Base-by-base conservation (phyloP, 2,797 vertebrate species). In the Sparus aurata region DNA sequence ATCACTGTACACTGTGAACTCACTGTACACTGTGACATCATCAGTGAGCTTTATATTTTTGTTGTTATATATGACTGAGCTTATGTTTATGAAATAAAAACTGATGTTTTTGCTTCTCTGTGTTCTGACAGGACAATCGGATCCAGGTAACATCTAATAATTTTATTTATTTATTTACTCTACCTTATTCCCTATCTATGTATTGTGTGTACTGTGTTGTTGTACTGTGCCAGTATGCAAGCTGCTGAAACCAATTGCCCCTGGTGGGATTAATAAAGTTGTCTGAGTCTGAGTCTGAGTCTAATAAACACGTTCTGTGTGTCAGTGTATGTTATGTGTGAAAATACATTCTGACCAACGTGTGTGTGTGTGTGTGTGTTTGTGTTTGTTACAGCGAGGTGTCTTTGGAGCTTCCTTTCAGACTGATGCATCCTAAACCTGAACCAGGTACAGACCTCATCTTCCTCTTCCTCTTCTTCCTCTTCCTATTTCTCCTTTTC, bases 361-460 rank as follows among this genome's bases (percentile, higher is more conserved):
- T 75, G 68, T 85, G 93, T 82, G 76, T 52, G 93, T 82, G 76
- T 52, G 1, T 84, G 74, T 79, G 55, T 81, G 57, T 74, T 64
- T 86, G 93, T 80, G 90, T 88, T 50, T 71, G 46, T 85, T 80
- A 41, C 85, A 99, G 98, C 84, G 97, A 99, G 74, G 97, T 98
- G 63, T 95, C 95, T 59, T 94, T 97, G 12, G 97, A 99, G 92
- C 89, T 98, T 55, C 98, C 98, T 0, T 97, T 99, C 86, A 96
- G 90, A 45, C 96, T 99, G 82, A 99, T 99, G 98, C 95, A 99
- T 73, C 96, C 97, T 16, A 97, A 96, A 87, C 97, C 96, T 3
- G 95, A 95, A 23, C 25, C 94, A 96, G 96, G 97, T 97, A 81
- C 91, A 87, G 91, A 13, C 30, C 6, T 9, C 34, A 34, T 10